Evolutionary conservation across 2,888 invertebrate genomes (phyloP), one percentile per base, ranked within the genome.

Genomic region (Limnephilus lunatus): DNA sequence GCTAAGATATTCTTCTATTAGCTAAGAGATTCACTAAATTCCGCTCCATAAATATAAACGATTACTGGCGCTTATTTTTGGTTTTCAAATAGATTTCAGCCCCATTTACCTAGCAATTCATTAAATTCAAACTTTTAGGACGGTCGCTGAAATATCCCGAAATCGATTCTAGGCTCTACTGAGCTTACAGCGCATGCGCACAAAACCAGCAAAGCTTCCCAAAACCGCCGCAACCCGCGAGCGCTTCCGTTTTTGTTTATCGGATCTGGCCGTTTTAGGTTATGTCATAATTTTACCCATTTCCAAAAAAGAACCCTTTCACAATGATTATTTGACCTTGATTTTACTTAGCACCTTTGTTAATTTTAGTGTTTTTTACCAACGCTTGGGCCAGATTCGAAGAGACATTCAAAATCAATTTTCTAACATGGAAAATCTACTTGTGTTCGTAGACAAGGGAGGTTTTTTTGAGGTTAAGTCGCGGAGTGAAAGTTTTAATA

Each of bases 211-310:
- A 80, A 85, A 32, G 19, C 30, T 88, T 91, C 68, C 14, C 53
- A 82, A 82, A 48, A 32, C 39, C 32, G 53, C 88, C 91, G 91
- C 81, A 32, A n/a, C n/a, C 25, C 44, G n/a, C n/a, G 32, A 35
- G 88, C 87, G 87, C 86, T 35, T 30, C 82, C 30, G 81, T 48
- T 90, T 90, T 90, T 88, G 91, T 88, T 91, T 88, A 82, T 88
- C 82, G 86, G 39, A 88, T 53, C 86, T 82, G 31, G 80, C 88
- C 48, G 32, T 91, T 91, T 91, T 91, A 91, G 89, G 91, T 91
- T 91, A 91, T 91, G 91, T 91, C 91, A 91, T 83, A 89, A 86
- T 88, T 89, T 91, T 85, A 35, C 80, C 81, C 44, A 39, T 85
- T 90, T 32, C 15, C 31, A 89, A 35, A 81, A 83, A 88, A 88